Evolutionary conservation across 2,797 vertebrate genomes (phyloP).

Genomic region (Coreius guichenoti): DNA sequence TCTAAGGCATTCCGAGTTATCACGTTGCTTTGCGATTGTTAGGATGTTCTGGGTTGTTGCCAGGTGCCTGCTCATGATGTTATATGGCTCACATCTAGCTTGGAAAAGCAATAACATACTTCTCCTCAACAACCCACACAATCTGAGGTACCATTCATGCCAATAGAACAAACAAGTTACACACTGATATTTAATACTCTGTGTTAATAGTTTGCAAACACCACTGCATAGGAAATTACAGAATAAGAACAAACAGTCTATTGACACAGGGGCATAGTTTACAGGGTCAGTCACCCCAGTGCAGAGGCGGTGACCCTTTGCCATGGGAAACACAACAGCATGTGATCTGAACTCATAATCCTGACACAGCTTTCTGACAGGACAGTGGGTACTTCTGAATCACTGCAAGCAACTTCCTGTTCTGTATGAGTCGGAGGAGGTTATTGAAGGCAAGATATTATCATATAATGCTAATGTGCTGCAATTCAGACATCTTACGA

Average conservation of each 20-base stretch:
- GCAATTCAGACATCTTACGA: slow-evolving; percentile 16
- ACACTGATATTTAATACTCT: not conserved
- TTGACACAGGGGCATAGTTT: not conserved
- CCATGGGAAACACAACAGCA: slow-evolving; percentile 49
- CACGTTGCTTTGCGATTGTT: not conserved
- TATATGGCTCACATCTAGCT: not conserved
- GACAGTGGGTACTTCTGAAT: slow-evolving; percentile 29
- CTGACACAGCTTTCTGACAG: slow-evolving; percentile 49
- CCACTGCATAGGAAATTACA: slow-evolving; percentile 8
- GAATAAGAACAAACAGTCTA: slow-evolving; percentile 9
- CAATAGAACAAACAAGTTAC: slow-evolving; percentile 1
- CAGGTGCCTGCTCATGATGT: not conserved
- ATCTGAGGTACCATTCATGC: not conserved
- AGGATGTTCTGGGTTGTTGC: not conserved
- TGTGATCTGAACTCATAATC: slow-evolving; percentile 47
- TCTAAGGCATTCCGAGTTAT: not conserved
- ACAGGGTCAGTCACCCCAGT: slow-evolving; percentile 28
- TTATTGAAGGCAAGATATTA: slow-evolving; percentile 25
- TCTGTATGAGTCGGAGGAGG: slow-evolving; percentile 24
- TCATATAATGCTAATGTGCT: slow-evolving; percentile 14
- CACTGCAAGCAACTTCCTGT: slow-evolving; percentile 43
- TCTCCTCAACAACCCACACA: not conserved
- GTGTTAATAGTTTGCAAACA: not conserved
- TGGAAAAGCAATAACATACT: slow-evolving; percentile 3
- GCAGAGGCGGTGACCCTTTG: slow-evolving; percentile 23